Evolutionary conservation across 2,888 invertebrate genomes (phyloP).

Genomic region (Anthoptus insignis): DNA sequence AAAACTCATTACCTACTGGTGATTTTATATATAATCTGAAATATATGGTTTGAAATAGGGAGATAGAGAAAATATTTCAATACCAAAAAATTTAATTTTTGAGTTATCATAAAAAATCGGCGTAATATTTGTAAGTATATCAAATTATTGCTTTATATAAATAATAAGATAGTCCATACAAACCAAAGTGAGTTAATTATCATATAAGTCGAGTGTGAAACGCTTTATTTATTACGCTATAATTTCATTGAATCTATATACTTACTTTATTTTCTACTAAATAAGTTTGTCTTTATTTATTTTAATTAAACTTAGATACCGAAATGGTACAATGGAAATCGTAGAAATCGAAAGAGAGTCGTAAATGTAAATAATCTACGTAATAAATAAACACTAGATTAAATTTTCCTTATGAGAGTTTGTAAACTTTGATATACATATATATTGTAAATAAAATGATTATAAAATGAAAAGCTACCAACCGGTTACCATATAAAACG

Average conservation of each 20-base stretch:
- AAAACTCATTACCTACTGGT: no score
- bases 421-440: background rate
- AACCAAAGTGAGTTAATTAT: constrained; percentile 81
- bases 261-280: constrained; percentile 2
- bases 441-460: background rate
- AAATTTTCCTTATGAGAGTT: background rate
- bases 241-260: background rate
- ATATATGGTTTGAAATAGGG: no score
- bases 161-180: constrained; percentile 66
- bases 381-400: background rate
- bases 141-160: constrained; percentile 8
- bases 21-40: no score
- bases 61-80: background rate
- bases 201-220: constrained; percentile 84
- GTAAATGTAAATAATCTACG: constrained; percentile 2
- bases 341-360: background rate
- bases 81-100: background rate
- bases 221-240: constrained; percentile 76
- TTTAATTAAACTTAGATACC: background rate
- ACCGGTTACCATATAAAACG: constrained; percentile 22
- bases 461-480: constrained; percentile 8
- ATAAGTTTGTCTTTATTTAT: constrained; percentile 3
- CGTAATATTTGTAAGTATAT: background rate
- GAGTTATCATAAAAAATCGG: background rate
- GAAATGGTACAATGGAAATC: background rate